These are phyloP conservation scores for Echeneis naucrates DNA, from an alignment of 2,797 vertebrate species.

Conservation along the genomic window DNA sequence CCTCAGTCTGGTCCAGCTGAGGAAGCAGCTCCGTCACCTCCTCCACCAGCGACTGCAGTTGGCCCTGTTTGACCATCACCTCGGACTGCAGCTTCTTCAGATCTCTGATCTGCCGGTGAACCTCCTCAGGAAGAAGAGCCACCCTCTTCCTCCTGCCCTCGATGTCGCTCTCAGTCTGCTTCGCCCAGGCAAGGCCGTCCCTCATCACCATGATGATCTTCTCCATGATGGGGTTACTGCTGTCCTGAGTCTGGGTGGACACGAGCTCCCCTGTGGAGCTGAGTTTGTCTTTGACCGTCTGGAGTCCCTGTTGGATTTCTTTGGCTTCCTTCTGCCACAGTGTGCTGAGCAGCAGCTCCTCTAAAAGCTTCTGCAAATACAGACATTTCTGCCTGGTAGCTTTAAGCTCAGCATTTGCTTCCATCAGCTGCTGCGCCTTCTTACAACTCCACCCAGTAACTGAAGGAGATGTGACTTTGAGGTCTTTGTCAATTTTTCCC, in stretches of 20 bases:
- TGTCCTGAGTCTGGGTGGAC: constrained; percentile 67
- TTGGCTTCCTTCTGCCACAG: constrained; percentile 83
- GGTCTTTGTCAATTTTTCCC: constrained; percentile 64
- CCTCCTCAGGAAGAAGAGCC: constrained; percentile 88
- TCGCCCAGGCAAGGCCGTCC: constrained; percentile 88
- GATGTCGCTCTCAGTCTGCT: constrained; percentile 80
- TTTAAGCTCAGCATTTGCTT: constrained; percentile 83
- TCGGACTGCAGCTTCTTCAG: constrained; percentile 86
- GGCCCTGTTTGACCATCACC: constrained; percentile 83
- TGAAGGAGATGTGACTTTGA: constrained; percentile 44
- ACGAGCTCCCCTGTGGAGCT: constrained; percentile 71
- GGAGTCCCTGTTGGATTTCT: constrained; percentile 81
- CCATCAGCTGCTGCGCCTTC: constrained; percentile 73
- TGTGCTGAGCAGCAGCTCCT: constrained; percentile 81
- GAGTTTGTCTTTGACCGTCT: constrained; percentile 81
- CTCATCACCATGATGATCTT: constrained; percentile 83
- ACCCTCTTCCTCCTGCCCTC: constrained; percentile 78
- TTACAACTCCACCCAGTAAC: constrained; percentile 61
- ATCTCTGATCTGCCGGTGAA: constrained; percentile 88
- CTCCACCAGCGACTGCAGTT: constrained; percentile 81
- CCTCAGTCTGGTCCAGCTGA: constrained; percentile 72
- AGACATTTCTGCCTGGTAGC: constrained; percentile 80
- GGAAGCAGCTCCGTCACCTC: constrained; percentile 81
- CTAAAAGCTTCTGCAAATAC: constrained; percentile 80
- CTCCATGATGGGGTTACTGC: constrained; percentile 77